Percentiles rank a stretch among this genome's conserved stretches.
Evolutionary conservation across 2,113 vertebrate genomes (phyloP).

Genomic region (Phalacrocorax pelagicus): DNA sequence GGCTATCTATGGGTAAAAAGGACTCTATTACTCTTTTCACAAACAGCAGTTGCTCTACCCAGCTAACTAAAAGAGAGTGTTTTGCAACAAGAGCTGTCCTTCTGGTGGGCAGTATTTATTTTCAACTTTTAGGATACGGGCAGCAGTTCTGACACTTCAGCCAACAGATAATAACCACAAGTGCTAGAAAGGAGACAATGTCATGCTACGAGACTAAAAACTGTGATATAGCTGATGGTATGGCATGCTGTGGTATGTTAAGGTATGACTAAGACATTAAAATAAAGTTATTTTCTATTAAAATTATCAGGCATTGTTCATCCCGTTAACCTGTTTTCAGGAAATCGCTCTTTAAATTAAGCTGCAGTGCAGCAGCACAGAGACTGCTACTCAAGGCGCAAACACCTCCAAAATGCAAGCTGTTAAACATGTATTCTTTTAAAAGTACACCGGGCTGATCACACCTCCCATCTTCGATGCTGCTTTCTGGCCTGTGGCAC

Average conservation of each 20-base stretch:
- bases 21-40: constrained; percentile 38
- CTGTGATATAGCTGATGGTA: neutral
- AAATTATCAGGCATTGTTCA: neutral
- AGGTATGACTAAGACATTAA: neutral
- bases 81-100: constrained; percentile 1
- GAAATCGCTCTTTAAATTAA: neutral
- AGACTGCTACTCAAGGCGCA: neutral
- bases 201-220: neutral
- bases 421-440: neutral
- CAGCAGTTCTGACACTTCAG: constrained; percentile 11
- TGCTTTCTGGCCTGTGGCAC: neutral
- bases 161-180: neutral
- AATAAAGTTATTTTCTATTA: constrained; percentile 12
- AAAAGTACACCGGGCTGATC: neutral
- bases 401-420: neutral
- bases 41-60: constrained; percentile 32
- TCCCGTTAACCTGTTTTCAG: neutral
- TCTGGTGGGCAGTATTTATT: neutral
- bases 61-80: neutral
- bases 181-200: neutral
- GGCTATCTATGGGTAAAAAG: constrained; percentile 41
- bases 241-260: neutral
- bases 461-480: neutral
- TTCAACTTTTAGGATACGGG: neutral
- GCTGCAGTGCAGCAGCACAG: neutral